phyloP scores from a whole-genome alignment of 2,113 vertebrate genomes.

The Zosterops lateralis region DNA sequence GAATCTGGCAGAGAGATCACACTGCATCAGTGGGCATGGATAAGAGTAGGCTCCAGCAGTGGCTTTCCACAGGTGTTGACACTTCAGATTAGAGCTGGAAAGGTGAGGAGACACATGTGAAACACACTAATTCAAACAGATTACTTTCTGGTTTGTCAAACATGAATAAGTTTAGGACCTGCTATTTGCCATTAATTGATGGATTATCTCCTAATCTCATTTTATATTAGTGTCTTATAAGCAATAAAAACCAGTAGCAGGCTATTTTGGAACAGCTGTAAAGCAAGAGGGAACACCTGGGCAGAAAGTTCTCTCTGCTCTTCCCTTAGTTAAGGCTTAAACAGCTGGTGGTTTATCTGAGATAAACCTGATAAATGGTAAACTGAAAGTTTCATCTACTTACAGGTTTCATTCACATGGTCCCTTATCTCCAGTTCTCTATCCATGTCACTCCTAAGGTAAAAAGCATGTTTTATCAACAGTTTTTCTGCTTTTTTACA shows the following conservation, averaged over 20 bases:
- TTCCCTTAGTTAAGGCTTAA: constrained; percentile 17
- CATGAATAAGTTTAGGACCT: background rate
- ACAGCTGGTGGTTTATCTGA: constrained; percentile 29
- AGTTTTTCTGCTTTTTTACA: background rate
- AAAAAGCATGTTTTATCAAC: background rate
- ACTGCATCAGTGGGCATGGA: background rate
- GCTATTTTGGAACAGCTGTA: constrained; percentile 22
- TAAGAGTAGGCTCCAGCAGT: background rate
- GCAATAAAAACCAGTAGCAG: constrained; percentile 16
- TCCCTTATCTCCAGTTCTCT: background rate
- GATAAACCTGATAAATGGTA: constrained; percentile 38
- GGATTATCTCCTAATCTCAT: constrained; percentile 62
- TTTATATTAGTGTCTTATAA: constrained; percentile 22
- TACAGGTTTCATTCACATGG: background rate
- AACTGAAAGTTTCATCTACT: constrained; percentile 42
- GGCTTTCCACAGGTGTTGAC: constrained; percentile 25
- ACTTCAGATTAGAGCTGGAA: constrained; percentile 45
- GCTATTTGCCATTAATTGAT: constrained; percentile 50
- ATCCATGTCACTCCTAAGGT: background rate
- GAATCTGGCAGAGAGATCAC: background rate
- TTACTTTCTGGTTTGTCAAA: constrained; percentile 34
- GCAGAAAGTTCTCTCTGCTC: background rate
- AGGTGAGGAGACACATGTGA: constrained; percentile 15
- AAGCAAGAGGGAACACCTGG: constrained; percentile 4
- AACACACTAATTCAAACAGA: constrained; percentile 45